Conservation (phyloP, 2,113 vertebrate species). For the Suncus etruscus region DNA sequence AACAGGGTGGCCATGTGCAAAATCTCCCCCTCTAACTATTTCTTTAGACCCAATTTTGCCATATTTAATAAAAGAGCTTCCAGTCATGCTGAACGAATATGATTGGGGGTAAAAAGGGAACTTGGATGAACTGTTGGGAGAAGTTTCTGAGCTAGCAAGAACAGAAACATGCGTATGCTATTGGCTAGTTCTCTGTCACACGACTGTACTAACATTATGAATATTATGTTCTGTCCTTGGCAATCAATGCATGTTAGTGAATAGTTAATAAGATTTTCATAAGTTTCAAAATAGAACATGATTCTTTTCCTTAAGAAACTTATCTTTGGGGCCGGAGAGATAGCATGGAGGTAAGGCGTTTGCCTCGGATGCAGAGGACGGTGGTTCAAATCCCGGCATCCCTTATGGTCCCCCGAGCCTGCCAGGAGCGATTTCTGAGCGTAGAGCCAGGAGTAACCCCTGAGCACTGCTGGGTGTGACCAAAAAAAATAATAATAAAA, state of each 20-base stretch:
- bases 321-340: background rate
- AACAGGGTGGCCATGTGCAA: too few relatives aligned
- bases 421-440: too few relatives aligned
- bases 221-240: background rate
- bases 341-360: too few relatives aligned
- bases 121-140: background rate
- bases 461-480: too few relatives aligned
- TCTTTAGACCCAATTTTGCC: too few relatives aligned
- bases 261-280: background rate
- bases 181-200: background rate
- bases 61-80: background rate
- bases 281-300: constrained; percentile 34
- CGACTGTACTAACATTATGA: background rate
- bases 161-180: background rate
- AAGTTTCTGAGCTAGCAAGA: background rate
- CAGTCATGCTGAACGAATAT: background rate
- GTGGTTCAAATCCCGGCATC: too few relatives aligned
- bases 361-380: too few relatives aligned
- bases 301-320: background rate
- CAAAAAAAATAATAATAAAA: background rate
- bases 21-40: too few relatives aligned
- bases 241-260: background rate
- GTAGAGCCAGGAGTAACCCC: too few relatives aligned
- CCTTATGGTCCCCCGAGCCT: too few relatives aligned
- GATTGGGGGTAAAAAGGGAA: background rate